These are phyloP conservation scores for Drosophila meridionalis DNA, from an alignment of 2,888 invertebrate genomes.

Conservation along the genomic window DNA sequence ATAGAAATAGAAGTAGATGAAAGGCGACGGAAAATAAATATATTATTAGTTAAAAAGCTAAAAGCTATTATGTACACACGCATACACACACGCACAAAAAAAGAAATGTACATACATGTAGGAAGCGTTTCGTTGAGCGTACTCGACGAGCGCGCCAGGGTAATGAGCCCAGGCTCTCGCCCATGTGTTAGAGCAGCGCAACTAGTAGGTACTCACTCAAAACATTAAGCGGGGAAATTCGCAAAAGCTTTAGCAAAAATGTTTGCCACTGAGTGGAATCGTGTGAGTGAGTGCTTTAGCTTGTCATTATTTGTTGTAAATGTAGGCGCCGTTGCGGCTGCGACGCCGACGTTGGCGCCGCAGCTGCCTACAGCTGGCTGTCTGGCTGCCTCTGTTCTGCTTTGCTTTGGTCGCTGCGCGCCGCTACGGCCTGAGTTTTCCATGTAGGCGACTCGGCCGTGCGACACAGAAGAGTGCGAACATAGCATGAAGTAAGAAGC, in stretches of 20 bases:
- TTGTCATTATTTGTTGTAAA: slow-evolving; percentile 36
- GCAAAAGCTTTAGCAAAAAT: slow-evolving; percentile 39
- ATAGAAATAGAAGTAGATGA: slow-evolving; percentile 57
- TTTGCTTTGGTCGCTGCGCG: slow-evolving; percentile 31
- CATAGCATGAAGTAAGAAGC: slow-evolving; percentile 82
- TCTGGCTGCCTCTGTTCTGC: slow-evolving; percentile 3
- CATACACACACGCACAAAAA: background rate
- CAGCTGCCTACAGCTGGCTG: slow-evolving; percentile 50
- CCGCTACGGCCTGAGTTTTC: slow-evolving; percentile 68
- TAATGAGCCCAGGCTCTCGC: background rate
- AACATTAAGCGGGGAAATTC: slow-evolving; percentile 18
- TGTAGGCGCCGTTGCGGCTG: slow-evolving; percentile 52
- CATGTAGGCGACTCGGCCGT: slow-evolving; percentile 85
- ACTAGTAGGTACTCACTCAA: slow-evolving; percentile 33
- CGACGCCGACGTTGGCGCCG: slow-evolving; percentile 48
- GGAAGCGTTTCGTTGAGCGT: background rate
- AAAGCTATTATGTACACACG: slow-evolving; percentile 55
- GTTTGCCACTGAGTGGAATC: slow-evolving; percentile 16
- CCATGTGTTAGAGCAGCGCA: slow-evolving; percentile 46
- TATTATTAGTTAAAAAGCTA: slow-evolving; percentile 70
- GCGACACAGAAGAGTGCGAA: slow-evolving; percentile 84
- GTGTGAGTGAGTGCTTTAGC: slow-evolving; percentile 38
- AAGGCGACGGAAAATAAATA: slow-evolving; percentile 66
- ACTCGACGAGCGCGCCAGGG: slow-evolving; percentile 4
- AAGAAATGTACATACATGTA: background rate